Base-by-base conservation (phyloP, 2,888 invertebrate genomes). In the Thumatha senex region DNA sequence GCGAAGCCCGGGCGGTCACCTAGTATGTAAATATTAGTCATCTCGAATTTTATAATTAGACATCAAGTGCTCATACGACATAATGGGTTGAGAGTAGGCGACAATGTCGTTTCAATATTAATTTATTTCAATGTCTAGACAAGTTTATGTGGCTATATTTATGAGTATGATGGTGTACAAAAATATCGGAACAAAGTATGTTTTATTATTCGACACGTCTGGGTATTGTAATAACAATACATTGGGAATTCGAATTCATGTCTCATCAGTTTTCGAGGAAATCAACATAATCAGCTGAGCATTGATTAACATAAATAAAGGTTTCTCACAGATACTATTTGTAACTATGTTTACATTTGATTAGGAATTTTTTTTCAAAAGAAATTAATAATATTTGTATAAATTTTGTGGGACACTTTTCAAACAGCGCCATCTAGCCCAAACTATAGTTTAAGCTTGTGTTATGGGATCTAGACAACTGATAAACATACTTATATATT, bases 211-310 rank as follows among this genome's bases (percentile, higher is more conserved):
- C 15, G 29, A 43, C 65, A 59, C 54, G 61, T 55, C 29, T 61
- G 62, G 5, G 14, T 14, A 38, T 34, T 29, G 46, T 46, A 10
- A 50, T 39, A 39, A 60, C 49, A 63, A 39, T 46, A 34, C 39
- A 55, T 18, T 34, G 24, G 42, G 51, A 48, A 54, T 12, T 24
- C 18, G 51, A 48, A 54, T 12, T 24, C 18, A 24, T 24, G 18
- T 5, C 42, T 46, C 38, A 46, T 46, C 51, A 38, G 10, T 46
- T 41, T 45, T 12, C 10, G 14, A 42, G 29, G 9, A 39, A 51
- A 58, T 64, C 65, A 65, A 59, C 59, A 41, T 55, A 59, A 64
- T 48, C 7, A 33, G 33, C 51, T 56, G 59, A 64, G 43, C n/a
- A 9, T 49, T 42, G 52, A 36, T 47, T 38, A 58, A 56, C 57